Evolutionary conservation across 53 echinoderm and acorn worm species (phyloP), one percentile per base, ranked within the genome.

Genomic region (Mesocentrotus franciscanus): DNA sequence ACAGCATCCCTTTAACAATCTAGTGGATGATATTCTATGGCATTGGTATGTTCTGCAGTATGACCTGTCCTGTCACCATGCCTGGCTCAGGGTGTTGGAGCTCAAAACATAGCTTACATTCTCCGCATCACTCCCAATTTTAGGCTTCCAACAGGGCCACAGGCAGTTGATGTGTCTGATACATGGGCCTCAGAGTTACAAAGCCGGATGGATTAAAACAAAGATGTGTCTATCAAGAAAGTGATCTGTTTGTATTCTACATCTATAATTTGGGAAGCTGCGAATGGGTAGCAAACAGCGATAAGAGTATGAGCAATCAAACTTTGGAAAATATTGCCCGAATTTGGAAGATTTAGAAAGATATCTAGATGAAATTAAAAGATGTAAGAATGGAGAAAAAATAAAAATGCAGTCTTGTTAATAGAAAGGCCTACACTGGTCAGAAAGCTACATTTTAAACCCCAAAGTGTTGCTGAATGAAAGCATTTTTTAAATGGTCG

Each of bases 121-220:
- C 92, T 18, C 92, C 9, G 92, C 92, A 66, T 92, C 92, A 92
- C 92, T 92, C 92, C 92, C 92, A 92, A 92, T 92, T 92, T 70
- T 92, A 66, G 78, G 27, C 90, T 60, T 90, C 58, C 30, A 32
- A 60, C 58, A 90, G 90, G 20, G n/a, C 13, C 90, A 60, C 14
- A 90, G 29, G 15, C 58, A 60, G 90, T 60, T 32, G 42, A 81
- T 81, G 81, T 22, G 81, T 81, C 22, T 81, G 42, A 81, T 42
- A 36, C 20, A 42, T 3, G 42, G 36, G 36, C 36, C 9, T 32
- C 29, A 30, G 13, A 33, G 76, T 76, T 76, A 76, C 81, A 42
- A 39, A 36, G 42, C 81, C 3, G 39, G 9, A 81, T 81, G 36
- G 81, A 81, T 81, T 42, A 42, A 29, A 81, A 81, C 76, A 30